Evolutionary conservation across 1,140 invertebrate genomes (phyloP).

Genomic region (Heliothis virescens): DNA sequence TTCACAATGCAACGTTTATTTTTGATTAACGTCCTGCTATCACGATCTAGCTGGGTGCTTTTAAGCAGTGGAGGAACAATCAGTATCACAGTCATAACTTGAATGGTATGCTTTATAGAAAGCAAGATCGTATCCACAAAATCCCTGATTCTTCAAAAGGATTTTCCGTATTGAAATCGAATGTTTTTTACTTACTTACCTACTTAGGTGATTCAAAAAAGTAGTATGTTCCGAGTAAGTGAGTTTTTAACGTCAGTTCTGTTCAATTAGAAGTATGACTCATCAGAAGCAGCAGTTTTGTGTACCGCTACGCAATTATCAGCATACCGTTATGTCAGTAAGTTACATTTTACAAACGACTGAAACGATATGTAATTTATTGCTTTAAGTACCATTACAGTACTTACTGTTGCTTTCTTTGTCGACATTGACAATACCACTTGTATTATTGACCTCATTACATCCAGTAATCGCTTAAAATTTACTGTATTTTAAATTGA

Average conservation of each 20-base stretch:
- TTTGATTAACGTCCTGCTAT: conserved; percentile 48
- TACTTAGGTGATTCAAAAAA: background rate
- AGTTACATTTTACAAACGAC: conserved; percentile 31
- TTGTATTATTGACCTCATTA: conserved; percentile 14
- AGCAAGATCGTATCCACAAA: background rate
- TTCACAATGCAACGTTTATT: conserved; percentile 51
- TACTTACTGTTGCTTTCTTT: background rate
- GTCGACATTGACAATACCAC: background rate
- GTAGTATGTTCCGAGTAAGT: background rate
- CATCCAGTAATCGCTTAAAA: background rate
- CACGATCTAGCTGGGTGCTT: conserved; percentile 36
- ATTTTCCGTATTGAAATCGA: conserved; percentile 12
- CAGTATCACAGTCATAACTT: background rate
- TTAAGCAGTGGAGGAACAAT: background rate
- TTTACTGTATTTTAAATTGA: background rate
- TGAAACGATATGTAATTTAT: conserved; percentile 34
- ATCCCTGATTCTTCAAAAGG: background rate
- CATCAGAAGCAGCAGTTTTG: conserved; percentile 20
- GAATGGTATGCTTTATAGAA: background rate
- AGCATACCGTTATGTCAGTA: conserved; percentile 21
- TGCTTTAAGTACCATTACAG: conserved; percentile 22
- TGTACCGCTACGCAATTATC: conserved; percentile 36
- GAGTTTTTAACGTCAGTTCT: conserved; percentile 11
- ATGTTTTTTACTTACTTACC: background rate
- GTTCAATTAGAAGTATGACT: conserved; percentile 32